A percentile compares a stretch with the other conserved stretches of the same genome.
Evolutionary conservation across 1,140 invertebrate species (phyloP).

Genomic region (Antheraea pernyi): DNA sequence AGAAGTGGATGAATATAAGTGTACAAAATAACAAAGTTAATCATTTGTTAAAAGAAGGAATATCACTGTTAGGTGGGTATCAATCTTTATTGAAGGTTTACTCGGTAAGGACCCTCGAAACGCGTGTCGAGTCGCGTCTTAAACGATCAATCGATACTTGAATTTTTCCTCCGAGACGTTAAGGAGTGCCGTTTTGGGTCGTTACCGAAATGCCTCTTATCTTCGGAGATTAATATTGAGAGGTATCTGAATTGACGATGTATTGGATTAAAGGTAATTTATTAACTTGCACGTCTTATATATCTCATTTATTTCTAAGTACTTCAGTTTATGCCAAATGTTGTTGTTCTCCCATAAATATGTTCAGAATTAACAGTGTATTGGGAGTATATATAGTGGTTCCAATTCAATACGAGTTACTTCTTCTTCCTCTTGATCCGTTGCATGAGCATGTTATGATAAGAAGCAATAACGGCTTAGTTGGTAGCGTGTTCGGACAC

Average conservation of each 20-base stretch:
- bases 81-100: conserved; percentile 24
- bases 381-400: no score
- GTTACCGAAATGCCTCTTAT: conserved; percentile 32
- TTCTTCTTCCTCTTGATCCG: no score
- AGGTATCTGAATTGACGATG: conserved; percentile 9
- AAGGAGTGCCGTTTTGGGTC: conserved; percentile 26
- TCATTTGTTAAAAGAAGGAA: not conserved
- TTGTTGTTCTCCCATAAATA: no score
- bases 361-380: no score
- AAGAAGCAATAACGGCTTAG: no score
- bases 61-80: not conserved
- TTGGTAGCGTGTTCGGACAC: no score
- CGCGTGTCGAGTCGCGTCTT: conserved; percentile 17
- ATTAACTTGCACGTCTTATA: conserved; percentile 13
- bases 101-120: conserved; percentile 18
- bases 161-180: conserved; percentile 28
- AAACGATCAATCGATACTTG: conserved; percentile 33
- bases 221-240: conserved; percentile 33
- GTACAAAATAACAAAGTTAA: conserved; percentile 6
- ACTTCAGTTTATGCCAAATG: no score
- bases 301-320: no score
- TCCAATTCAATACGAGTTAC: no score
- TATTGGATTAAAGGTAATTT: conserved; percentile 20
- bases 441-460: no score
- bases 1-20: not conserved